Evolutionary conservation across 2,888 invertebrate species (phyloP).

Genomic region (Conistra vaccinii): DNA sequence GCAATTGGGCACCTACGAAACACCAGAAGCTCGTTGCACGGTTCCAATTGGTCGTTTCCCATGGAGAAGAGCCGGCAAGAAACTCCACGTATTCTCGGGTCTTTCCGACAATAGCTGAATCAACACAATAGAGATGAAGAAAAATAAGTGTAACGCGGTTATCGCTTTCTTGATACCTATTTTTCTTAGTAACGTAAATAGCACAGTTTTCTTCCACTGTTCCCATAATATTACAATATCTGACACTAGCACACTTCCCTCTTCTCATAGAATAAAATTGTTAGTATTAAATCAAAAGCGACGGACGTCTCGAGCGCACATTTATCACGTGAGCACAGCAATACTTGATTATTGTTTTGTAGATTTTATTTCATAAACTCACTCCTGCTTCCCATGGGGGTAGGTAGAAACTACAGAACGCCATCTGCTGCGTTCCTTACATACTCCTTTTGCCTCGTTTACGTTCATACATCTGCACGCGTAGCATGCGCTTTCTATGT

Average conservation of each 20-base stretch:
- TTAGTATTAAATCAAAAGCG: constrained; percentile 42
- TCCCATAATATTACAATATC: neutral
- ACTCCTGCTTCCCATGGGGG: too few species aligned
- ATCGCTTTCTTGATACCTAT: neutral
- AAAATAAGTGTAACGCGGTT: neutral
- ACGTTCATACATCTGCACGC: too few species aligned
- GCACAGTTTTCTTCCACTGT: neutral
- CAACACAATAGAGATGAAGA: neutral
- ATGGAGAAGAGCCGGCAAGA: too few species aligned
- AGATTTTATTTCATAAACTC: neutral
- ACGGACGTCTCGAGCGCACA: constrained; percentile 16
- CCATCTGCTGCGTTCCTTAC: too few species aligned
- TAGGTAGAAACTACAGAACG: too few species aligned
- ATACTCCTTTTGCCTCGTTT: too few species aligned
- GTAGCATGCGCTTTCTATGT: too few species aligned
- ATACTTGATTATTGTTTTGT: neutral
- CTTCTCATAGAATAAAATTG: constrained; percentile 27
- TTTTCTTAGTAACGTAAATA: neutral
- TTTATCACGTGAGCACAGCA: constrained; percentile 19
- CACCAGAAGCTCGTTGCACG: too few species aligned
- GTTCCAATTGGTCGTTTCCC: too few species aligned
- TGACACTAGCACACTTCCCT: constrained; percentile 9
- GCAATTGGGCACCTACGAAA: too few species aligned
- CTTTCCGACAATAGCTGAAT: neutral
- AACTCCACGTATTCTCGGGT: neutral